Conservation (phyloP, 2,797 vertebrate species). For the Leucoraja ocellata region DNA sequence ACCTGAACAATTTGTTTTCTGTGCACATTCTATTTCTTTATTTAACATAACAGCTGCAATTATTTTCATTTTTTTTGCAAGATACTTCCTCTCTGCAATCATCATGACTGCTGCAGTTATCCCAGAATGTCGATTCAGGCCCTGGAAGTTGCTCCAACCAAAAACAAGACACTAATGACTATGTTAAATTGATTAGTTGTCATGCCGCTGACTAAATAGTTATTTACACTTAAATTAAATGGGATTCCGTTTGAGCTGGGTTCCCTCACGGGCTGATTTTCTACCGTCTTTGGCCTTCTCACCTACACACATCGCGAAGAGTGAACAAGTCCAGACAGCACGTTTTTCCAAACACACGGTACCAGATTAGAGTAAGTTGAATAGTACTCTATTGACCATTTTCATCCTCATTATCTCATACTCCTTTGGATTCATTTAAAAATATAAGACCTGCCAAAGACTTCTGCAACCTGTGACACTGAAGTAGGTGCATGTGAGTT, state of each 20-base stretch:
- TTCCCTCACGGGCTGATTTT: not conserved
- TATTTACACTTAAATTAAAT: conserved; percentile 1
- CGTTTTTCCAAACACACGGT: not conserved
- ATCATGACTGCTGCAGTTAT: not conserved
- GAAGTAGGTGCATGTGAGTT: not conserved
- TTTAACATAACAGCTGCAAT: not conserved
- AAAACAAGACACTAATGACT: conserved; percentile 9
- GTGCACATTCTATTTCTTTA: not conserved
- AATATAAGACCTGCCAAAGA: not conserved
- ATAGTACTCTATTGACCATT: not conserved
- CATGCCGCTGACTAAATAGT: conserved; percentile 1
- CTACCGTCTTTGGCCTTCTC: not conserved
- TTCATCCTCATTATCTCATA: not conserved
- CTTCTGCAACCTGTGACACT: too few relatives aligned
- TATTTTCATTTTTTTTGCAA: not conserved
- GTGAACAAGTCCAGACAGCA: not conserved
- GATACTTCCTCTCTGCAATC: not conserved
- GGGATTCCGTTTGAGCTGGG: not conserved
- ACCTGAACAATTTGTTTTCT: not conserved
- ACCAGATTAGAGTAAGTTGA: not conserved
- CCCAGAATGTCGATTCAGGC: not conserved
- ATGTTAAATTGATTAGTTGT: conserved; percentile 18
- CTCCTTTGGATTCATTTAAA: not conserved
- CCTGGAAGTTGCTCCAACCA: conserved; percentile 14
- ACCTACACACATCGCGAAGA: not conserved